Evolutionary conservation across 2,113 vertebrate genomes (phyloP).

Genomic region (Chroicocephalus ridibundus): DNA sequence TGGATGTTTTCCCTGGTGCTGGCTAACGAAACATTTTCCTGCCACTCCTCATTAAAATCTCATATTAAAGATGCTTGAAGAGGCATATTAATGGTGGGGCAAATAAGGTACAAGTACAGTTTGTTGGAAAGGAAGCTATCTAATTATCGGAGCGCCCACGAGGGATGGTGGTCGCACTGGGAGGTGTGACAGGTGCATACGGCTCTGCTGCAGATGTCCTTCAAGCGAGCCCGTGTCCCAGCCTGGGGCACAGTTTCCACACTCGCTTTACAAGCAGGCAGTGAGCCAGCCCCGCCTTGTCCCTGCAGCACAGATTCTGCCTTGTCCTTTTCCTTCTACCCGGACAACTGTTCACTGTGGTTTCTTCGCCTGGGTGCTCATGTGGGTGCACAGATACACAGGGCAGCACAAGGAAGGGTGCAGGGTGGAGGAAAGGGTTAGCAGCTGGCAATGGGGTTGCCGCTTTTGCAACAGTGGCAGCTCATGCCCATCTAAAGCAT

Average conservation of each 20-base stretch:
- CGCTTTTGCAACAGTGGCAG: background rate
- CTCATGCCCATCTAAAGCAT: background rate
- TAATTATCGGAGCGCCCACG: fast-evolving
- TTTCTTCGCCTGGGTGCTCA: background rate
- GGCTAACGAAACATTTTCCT: background rate
- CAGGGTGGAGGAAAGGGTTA: background rate
- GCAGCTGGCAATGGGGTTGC: background rate
- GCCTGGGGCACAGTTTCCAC: background rate
- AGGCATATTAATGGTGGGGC: fast-evolving
- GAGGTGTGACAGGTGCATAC: background rate
- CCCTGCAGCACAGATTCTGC: background rate
- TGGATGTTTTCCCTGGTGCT: background rate
- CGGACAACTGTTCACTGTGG: background rate
- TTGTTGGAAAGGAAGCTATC: background rate
- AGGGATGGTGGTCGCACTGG: background rate
- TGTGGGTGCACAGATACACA: background rate
- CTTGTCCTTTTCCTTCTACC: background rate
- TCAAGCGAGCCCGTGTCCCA: fast-evolving
- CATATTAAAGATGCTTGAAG: background rate
- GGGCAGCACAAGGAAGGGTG: fast-evolving
- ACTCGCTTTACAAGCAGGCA: background rate
- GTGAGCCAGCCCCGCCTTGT: fast-evolving
- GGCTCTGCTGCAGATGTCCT: background rate
- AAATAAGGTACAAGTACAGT: background rate
- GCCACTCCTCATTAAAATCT: background rate